phyloP scores from a whole-genome alignment of 2,797 vertebrate species.

The Anisognathus igniventris region DNA sequence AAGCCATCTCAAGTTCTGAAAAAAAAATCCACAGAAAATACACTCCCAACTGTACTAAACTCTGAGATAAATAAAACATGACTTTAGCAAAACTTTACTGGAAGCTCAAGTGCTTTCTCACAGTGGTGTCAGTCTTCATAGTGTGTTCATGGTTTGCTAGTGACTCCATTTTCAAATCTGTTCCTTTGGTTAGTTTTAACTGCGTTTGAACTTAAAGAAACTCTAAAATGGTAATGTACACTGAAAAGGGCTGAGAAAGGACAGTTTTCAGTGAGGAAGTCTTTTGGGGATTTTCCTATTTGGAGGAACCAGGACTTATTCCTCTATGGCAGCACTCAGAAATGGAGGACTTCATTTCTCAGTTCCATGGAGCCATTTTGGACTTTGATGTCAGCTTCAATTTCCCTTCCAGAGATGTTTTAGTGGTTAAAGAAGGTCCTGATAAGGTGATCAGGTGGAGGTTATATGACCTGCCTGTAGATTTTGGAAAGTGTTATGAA shows the following conservation, averaged over 20 bases:
- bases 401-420: neutral
- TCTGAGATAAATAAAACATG: slow-evolving; percentile 12
- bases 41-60: neutral
- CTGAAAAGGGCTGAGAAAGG: neutral
- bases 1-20: neutral
- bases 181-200: neutral
- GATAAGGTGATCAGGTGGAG: neutral
- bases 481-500: neutral
- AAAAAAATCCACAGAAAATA: neutral
- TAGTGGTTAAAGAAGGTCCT: neutral
- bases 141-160: neutral
- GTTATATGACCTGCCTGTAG: neutral
- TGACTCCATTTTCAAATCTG: neutral
- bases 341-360: neutral
- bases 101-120: neutral
- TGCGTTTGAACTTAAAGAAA: neutral
- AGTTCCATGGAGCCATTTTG: neutral
- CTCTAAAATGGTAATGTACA: neutral
- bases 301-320: neutral
- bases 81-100: neutral
- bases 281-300: neutral
- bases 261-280: neutral
- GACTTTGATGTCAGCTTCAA: neutral
- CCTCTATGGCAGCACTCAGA: neutral
- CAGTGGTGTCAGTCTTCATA: neutral